A percentile compares a stretch with the other conserved stretches of the same genome.
phyloP scores from a whole-genome alignment of 2,797 vertebrate species.

The Megaceryle alcyon region DNA sequence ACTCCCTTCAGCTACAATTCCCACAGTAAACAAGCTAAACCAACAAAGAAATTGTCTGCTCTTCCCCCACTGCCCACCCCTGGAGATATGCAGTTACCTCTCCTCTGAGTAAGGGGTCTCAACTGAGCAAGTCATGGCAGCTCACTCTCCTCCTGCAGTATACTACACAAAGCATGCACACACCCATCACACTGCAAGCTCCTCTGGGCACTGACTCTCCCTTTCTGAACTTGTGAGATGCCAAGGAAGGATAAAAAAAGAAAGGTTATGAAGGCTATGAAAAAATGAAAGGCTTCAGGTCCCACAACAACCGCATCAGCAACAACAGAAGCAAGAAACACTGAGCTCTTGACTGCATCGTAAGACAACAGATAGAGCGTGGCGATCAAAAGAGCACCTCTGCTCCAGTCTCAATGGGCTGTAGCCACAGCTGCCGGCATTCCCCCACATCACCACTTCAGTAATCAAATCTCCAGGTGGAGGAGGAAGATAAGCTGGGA shows the following conservation, averaged over 20 bases:
- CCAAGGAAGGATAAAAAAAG: background rate
- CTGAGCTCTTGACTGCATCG: rapidly evolving
- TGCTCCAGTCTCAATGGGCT: background rate
- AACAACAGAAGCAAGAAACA: background rate
- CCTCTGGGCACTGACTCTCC: background rate
- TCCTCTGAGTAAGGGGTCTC: background rate
- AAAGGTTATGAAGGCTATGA: background rate
- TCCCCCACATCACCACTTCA: background rate
- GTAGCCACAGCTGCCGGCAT: rapidly evolving
- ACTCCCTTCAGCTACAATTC: background rate
- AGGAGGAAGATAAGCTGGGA: background rate
- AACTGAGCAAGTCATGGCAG: background rate
- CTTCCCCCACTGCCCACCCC: background rate
- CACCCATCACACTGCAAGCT: background rate
- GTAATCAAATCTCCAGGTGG: background rate
- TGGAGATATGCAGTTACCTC: background rate
- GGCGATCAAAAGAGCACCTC: background rate
- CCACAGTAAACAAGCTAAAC: background rate
- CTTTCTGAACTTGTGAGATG: background rate
- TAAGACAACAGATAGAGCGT: background rate
- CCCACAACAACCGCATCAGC: background rate
- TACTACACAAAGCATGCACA: background rate
- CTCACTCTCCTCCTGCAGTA: background rate
- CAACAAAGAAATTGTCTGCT: background rate
- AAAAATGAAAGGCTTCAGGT: background rate